Conservation (phyloP, 2,797 vertebrate species). For the Schizothorax lantsangensis region DNA sequence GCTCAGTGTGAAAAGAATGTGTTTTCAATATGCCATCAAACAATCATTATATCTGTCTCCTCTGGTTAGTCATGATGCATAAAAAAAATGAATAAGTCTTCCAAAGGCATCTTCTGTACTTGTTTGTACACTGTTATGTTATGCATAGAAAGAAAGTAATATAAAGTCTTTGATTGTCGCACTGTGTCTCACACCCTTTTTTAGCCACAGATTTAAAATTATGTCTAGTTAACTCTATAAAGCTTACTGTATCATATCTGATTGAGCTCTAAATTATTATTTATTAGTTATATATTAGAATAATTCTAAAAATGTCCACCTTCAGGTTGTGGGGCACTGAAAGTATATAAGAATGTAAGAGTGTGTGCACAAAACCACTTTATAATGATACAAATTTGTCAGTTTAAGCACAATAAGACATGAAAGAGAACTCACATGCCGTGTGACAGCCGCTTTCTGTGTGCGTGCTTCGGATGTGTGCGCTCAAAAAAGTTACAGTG, state of each 20-base stretch:
- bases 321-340: not conserved
- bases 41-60: constrained; percentile 18
- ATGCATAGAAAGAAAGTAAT: not conserved
- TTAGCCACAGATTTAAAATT: not conserved
- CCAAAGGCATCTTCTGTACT: not conserved
- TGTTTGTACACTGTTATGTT: not conserved
- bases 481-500: not conserved
- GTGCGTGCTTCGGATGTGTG: too few relatives aligned
- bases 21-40: not conserved
- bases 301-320: not conserved
- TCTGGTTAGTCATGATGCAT: constrained; percentile 21
- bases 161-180: not conserved
- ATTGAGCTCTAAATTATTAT: not conserved
- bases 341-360: not conserved
- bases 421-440: too few relatives aligned
- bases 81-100: constrained; percentile 6
- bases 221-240: not conserved
- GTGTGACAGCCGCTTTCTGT: not conserved
- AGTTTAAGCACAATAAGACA: too few relatives aligned
- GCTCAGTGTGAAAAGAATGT: not conserved
- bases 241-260: not conserved
- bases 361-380: too few relatives aligned
- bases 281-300: not conserved
- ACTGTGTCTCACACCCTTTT: not conserved
- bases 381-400: too few relatives aligned